Evolutionary conservation across 1,140 invertebrate genomes (phyloP), one percentile per base, ranked within the genome.

Genomic region (Chrysomallon squamiferum): DNA sequence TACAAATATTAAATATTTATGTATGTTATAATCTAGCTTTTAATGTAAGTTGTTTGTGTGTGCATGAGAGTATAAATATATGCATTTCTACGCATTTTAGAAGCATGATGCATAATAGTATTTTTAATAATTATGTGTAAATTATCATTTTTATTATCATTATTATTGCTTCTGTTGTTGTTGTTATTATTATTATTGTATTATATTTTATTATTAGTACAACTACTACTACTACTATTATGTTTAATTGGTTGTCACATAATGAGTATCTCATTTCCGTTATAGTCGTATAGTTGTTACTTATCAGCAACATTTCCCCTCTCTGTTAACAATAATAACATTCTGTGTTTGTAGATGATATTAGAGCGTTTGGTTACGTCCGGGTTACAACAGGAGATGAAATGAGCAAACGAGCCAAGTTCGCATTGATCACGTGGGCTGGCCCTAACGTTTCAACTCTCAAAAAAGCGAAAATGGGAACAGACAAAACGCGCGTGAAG

Each of bases 381-480:
- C 87, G 90, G 75, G 85, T 88, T 9, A 73, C 76, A 41, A 85
- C 91, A 81, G 92, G 92, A 25, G 92, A 93, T 76, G 92, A 93
- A 81, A 89, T 93, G 90, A 92, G 91, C 62, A 92, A 92, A 85
- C 86, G 92, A 73, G 89, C 89, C 78, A 93, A 93, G 83, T 93
- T 93, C 82, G 87, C 91, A 54, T 89, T 93, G 71, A 86, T 93
- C 43, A 92, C 91, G 68, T 93, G 92, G 92, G 88, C 92, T 52
- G 92, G 92, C 5, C 88, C 88, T 52, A 86, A 88, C 65, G 91
- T 93, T 65, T 89, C 89, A 30, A 88, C 91, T 52, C 89, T 93
- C 74, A 91, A 92, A 82, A 87, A 90, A 61, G 92, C 91, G 71
- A 92, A 92, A 84, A 91, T 93, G 89, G 91, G 91, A 80, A 92